These are phyloP conservation scores for Thalassophryne amazonica DNA, from an alignment of 2,797 vertebrate genomes.

Conservation along the genomic window DNA sequence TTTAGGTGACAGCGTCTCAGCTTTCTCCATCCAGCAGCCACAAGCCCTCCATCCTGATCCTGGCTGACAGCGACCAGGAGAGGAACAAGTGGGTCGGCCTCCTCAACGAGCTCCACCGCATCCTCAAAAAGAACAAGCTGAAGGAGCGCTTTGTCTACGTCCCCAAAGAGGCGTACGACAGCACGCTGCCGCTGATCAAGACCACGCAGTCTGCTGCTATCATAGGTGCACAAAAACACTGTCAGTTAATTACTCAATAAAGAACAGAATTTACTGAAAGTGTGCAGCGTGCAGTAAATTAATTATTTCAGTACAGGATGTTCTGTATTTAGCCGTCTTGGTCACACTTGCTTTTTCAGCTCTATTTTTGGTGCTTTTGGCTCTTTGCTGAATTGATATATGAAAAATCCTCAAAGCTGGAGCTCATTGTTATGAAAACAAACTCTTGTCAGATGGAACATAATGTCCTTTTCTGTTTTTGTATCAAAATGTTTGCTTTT, in stretches of 20 bases:
- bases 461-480: conserved; percentile 1
- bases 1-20: conserved; percentile 93
- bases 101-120: conserved; percentile 92
- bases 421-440: conserved; percentile 9
- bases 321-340: background rate
- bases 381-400: background rate
- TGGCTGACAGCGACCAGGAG: conserved; percentile 94
- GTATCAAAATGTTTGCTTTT: background rate
- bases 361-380: background rate
- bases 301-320: too few species aligned
- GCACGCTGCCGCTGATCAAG: conserved; percentile 96
- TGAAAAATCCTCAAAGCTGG: background rate
- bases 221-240: conserved; percentile 78
- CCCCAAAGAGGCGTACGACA: conserved; percentile 97
- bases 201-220: conserved; percentile 94
- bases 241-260: background rate
- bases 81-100: conserved; percentile 96
- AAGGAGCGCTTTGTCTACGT: conserved; percentile 95
- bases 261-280: background rate
- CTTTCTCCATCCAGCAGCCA: conserved; percentile 87
- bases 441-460: conserved; percentile 2
- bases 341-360: background rate
- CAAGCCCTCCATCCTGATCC: conserved; percentile 93
- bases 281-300: too few species aligned
- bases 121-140: conserved; percentile 97